phyloP scores from a whole-genome alignment of 2,113 vertebrate genomes.

The Capra hircus region DNA sequence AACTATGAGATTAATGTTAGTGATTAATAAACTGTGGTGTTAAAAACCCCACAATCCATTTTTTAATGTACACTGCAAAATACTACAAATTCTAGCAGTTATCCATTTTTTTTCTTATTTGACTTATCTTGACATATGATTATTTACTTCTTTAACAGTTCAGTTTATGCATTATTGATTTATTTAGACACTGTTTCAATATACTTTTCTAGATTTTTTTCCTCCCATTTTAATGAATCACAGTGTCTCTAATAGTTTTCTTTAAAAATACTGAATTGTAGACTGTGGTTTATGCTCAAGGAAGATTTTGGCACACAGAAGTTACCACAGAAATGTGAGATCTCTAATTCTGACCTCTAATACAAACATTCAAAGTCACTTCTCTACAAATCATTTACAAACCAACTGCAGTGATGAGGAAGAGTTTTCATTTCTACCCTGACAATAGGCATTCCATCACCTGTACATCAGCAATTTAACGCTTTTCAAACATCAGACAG shows the following conservation, averaged over 20 bases:
- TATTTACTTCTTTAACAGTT: background rate
- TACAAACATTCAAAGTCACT: constrained; percentile 78
- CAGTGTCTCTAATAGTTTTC: background rate
- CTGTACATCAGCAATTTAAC: constrained; percentile 79
- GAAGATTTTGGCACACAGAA: background rate
- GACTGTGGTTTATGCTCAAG: background rate
- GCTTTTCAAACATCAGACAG: constrained; percentile 80
- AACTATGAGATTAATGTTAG: background rate
- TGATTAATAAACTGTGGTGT: background rate
- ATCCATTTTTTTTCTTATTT: background rate
- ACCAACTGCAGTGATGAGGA: constrained; percentile 54
- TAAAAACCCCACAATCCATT: background rate
- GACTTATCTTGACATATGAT: background rate
- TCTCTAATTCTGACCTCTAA: constrained; percentile 79
- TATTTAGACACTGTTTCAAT: background rate
- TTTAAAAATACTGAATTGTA: background rate
- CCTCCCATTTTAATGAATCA: constrained; percentile 37
- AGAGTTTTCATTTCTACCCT: constrained; percentile 59
- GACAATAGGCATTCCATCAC: constrained; percentile 80
- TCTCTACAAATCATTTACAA: constrained; percentile 77
- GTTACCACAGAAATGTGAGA: constrained; percentile 22
- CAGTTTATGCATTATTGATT: background rate
- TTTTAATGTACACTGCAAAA: background rate
- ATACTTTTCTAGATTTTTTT: background rate
- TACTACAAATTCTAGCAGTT: background rate